Evolutionary conservation across 2,113 vertebrate species (phyloP).

Genomic region (Bothrops jararaca): DNA sequence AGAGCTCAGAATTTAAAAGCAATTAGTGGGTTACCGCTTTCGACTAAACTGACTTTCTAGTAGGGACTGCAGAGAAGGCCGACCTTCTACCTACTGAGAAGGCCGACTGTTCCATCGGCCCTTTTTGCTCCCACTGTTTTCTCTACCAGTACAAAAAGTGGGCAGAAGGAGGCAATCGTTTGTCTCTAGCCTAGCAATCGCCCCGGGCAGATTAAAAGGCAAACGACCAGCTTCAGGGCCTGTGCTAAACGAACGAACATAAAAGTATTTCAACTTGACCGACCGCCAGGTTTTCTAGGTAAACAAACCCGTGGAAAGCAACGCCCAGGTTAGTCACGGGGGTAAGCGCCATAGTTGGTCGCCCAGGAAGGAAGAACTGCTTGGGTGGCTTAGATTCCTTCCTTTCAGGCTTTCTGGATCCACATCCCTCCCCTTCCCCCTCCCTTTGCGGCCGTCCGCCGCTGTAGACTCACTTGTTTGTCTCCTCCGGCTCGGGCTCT

Average conservation of each 20-base stretch:
- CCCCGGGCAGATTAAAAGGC: neutral
- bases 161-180: neutral
- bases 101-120: neutral
- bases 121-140: neutral
- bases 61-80: too few relatives aligned
- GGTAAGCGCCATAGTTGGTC: neutral
- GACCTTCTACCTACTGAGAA: neutral
- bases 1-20: too few relatives aligned
- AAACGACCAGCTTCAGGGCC: neutral
- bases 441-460: neutral
- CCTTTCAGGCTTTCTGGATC: neutral
- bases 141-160: too few relatives aligned
- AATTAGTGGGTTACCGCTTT: neutral
- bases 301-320: neutral
- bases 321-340: neutral
- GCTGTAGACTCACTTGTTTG: slow-evolving; percentile 27
- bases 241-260: too few relatives aligned
- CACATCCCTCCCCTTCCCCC: neutral
- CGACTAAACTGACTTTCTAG: neutral
- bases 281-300: neutral
- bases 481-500: neutral
- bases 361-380: neutral
- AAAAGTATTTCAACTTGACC: too few relatives aligned
- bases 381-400: neutral
- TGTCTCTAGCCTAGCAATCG: neutral